These are phyloP conservation scores for Epizoanthus scotinus DNA, from an alignment of 92 coral and sea anemone species.

Conservation along the genomic window DNA sequence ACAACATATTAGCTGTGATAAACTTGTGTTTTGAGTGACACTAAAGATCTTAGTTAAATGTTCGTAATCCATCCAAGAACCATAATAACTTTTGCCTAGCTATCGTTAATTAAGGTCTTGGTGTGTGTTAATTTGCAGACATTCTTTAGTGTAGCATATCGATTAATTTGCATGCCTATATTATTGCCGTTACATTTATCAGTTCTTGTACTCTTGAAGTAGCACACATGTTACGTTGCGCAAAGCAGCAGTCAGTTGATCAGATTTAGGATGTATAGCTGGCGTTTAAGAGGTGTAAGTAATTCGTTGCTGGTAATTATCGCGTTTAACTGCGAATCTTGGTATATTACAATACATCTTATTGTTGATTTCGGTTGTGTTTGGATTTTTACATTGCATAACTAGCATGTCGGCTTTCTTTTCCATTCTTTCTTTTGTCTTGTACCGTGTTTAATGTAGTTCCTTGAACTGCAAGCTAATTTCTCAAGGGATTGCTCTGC, in stretches of 20 bases:
- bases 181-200: not conserved
- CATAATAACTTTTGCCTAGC: slow-evolving; percentile 27
- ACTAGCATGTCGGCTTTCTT: slow-evolving; percentile 6
- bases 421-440: not conserved
- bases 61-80: slow-evolving; percentile 19
- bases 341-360: not conserved
- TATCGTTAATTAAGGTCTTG: slow-evolving; percentile 33
- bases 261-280: slow-evolving; percentile 3
- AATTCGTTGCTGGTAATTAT: slow-evolving; percentile 1
- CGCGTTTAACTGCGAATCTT: not conserved
- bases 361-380: not conserved
- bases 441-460: slow-evolving; percentile 1
- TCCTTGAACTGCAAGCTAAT: not conserved
- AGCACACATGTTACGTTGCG: not conserved
- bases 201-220: not conserved
- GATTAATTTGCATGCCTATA: not conserved
- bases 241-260: not conserved
- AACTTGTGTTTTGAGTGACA: slow-evolving; percentile 26
- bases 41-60: slow-evolving; percentile 15
- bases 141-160: not conserved
- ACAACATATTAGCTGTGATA: no score
- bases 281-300: slow-evolving; percentile 37
- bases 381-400: slow-evolving; percentile 15
- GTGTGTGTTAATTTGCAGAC: slow-evolving; percentile 3
- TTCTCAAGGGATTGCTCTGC: no score